A percentile compares a stretch with the other conserved stretches of the same genome.
These are phyloP conservation scores for Menura novaehollandiae DNA, from an alignment of 2,113 vertebrate genomes.

Conservation along the genomic window DNA sequence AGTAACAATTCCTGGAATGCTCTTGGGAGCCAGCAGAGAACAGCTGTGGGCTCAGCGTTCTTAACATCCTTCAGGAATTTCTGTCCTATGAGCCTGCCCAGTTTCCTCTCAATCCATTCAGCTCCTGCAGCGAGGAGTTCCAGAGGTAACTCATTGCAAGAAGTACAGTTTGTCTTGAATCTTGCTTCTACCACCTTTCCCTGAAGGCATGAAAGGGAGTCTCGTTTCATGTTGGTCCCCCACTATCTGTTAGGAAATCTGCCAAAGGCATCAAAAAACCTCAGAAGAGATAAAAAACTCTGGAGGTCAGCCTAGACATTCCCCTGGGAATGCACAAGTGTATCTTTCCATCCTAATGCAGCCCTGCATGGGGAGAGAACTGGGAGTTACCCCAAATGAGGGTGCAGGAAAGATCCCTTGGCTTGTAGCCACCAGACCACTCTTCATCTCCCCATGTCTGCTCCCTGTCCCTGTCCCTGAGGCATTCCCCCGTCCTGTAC, in stretches of 20 bases:
- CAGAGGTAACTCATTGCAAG: neutral
- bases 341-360: neutral
- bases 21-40: neutral
- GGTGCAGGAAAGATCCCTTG: neutral
- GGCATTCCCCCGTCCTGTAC: rapidly evolving
- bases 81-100: neutral
- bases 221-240: neutral
- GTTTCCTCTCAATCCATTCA: neutral
- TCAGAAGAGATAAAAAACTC: neutral
- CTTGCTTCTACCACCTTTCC: neutral
- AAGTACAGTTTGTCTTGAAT: neutral
- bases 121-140: neutral
- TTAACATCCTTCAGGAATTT: neutral
- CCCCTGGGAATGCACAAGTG: neutral
- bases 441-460: neutral
- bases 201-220: neutral
- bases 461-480: neutral
- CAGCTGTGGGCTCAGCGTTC: neutral
- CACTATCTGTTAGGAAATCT: neutral
- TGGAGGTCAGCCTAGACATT: neutral
- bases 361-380: neutral
- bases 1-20: neutral
- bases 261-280: neutral
- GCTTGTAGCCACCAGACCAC: neutral
- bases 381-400: rapidly evolving